Evolutionary conservation across 1,140 invertebrate genomes (phyloP).

Genomic region (Calosoma granatense): DNA sequence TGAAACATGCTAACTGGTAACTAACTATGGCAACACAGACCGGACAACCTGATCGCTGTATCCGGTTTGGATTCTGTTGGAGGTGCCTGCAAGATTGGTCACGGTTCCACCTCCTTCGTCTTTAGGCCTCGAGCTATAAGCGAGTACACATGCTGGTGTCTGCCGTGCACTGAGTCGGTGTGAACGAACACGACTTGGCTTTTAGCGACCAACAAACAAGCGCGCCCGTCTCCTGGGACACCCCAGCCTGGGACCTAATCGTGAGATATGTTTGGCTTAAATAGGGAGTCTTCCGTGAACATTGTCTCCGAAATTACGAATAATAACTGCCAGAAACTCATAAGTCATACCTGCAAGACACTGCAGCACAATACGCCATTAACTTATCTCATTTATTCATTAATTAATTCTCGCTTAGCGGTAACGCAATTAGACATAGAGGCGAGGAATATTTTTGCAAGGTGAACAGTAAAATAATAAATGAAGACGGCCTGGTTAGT

Average conservation of each 20-base stretch:
- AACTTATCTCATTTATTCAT: no score
- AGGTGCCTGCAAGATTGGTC: background rate
- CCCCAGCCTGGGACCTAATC: background rate
- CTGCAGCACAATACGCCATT: no score
- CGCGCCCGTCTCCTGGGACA: background rate
- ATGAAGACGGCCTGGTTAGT: no score
- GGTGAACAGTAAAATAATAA: no score
- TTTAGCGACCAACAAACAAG: background rate
- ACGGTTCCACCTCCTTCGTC: background rate
- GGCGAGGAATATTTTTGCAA: no score
- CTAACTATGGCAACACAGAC: background rate
- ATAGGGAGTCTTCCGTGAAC: no score
- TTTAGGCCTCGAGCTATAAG: background rate
- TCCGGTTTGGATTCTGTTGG: background rate
- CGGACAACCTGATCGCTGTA: background rate
- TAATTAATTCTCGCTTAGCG: no score
- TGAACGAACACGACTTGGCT: background rate
- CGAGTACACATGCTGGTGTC: background rate
- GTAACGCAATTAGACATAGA: no score
- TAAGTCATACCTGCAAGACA: background rate
- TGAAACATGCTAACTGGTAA: no score
- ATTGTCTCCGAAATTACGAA: background rate
- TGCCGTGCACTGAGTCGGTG: background rate
- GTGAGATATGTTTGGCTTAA: background rate
- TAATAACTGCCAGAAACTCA: background rate